Conservation (phyloP, 2,888 invertebrate species). For the Agriopis aurantiaria region DNA sequence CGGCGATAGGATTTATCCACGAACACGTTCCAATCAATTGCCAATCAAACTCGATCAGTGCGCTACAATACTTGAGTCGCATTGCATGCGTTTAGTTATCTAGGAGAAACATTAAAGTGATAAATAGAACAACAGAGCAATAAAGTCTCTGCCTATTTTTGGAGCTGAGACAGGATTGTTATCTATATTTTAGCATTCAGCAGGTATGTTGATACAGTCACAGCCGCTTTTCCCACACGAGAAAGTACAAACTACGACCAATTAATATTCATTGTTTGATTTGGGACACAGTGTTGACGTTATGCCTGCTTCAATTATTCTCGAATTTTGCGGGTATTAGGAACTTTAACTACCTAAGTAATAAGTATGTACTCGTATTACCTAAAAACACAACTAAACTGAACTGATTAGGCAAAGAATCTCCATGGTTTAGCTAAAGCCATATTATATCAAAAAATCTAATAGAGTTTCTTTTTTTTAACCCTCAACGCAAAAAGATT, state of each 20-base stretch:
- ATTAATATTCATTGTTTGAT: slow-evolving; percentile 61
- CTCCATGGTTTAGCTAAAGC: background rate
- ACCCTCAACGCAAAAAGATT: too few relatives aligned
- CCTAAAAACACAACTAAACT: background rate
- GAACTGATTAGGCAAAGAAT: too few relatives aligned
- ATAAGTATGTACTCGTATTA: background rate
- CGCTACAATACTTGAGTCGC: background rate
- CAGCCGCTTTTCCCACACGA: slow-evolving; percentile 42
- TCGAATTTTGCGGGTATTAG: slow-evolving; percentile 39
- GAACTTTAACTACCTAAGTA: slow-evolving; percentile 6
- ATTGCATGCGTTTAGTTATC: background rate
- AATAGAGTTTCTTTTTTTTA: too few relatives aligned
- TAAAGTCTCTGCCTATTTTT: slow-evolving; percentile 15
- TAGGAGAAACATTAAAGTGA: background rate
- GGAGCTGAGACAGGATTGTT: slow-evolving; percentile 50
- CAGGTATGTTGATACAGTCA: slow-evolving; percentile 50
- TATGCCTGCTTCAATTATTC: slow-evolving; percentile 47
- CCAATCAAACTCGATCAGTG: background rate
- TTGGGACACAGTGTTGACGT: slow-evolving; percentile 49
- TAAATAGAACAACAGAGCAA: background rate
- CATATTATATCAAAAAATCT: too few relatives aligned
- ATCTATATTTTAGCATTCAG: slow-evolving; percentile 66
- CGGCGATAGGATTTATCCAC: background rate
- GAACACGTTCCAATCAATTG: background rate
- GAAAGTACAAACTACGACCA: slow-evolving; percentile 56